Percentiles rank a stretch among this genome's conserved stretches.
Conservation (phyloP, 2,797 vertebrate genomes). For the Tamandua tetradactyla region DNA sequence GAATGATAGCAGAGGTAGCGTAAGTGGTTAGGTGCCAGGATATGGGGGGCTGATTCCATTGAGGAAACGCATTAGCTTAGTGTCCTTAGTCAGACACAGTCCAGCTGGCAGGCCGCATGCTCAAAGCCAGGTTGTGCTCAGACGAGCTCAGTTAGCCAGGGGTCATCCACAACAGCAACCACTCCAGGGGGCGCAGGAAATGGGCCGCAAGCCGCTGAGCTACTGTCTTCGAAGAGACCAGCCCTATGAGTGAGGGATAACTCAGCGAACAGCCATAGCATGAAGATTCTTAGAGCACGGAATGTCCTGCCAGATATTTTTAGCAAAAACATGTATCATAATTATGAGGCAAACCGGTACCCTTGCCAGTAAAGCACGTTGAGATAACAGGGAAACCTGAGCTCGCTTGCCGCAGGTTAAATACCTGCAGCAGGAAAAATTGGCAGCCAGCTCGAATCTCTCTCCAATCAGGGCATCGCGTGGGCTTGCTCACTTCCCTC, state of each 20-base stretch:
- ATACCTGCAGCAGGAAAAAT: background rate
- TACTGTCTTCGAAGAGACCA: background rate
- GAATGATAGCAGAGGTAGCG: background rate
- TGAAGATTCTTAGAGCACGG: background rate
- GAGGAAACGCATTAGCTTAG: background rate
- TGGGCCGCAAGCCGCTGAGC: background rate
- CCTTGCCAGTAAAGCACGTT: background rate
- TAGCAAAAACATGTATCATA: slow-evolving; percentile 19
- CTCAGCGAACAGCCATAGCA: background rate
- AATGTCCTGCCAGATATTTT: background rate
- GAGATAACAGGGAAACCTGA: background rate
- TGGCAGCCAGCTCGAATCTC: background rate
- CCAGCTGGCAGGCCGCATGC: background rate
- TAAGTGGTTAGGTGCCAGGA: background rate
- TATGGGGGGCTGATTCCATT: background rate
- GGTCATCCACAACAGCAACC: background rate
- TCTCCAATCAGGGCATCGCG: fast-evolving
- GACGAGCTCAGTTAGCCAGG: background rate
- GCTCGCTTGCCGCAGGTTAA: background rate
- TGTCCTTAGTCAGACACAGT: background rate
- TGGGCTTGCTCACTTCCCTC: fast-evolving
- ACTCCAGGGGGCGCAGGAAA: background rate
- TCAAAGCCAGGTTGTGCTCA: background rate
- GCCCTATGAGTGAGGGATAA: background rate
- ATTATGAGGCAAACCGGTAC: background rate